Base-by-base conservation (phyloP, 1,140 invertebrate species). In the Drosophila quadrilineata region DNA sequence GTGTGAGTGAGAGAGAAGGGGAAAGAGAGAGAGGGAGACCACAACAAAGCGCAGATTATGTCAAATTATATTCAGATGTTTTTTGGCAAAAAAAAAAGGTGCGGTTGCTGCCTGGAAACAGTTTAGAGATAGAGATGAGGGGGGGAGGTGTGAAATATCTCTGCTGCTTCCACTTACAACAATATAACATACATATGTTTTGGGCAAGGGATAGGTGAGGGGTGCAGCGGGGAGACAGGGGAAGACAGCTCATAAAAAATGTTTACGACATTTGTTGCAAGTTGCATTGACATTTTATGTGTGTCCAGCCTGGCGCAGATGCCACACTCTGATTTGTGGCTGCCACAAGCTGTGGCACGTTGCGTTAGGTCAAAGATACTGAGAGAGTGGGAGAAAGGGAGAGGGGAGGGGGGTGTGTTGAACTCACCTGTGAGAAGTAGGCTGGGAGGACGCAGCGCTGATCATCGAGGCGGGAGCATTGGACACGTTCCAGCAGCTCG, bases 381-480 rank as follows among this genome's bases (percentile, higher is more conserved):
- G 21, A n/a, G 6, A 12, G 12, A 17, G 29, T 12, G 9, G 6
- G 8, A 3, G 14, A 40, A 1, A 24, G 19, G n/a, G n/a, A n/a
- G n/a, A n/a, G n/a, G n/a, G n/a, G n/a, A n/a, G n/a, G n/a, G n/a
- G n/a, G n/a, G n/a, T n/a, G n/a, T n/a, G n/a, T n/a, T n/a, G 3
- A 21, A 85, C 91, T 91, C 91, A 96, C 95, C 94, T 96, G 95
- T 87, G 93, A 93, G 89, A 96, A 96, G 90, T 96, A 96, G 9
- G 95, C 92, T 38, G 96, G 96, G 71, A 98, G 91, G 57, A 96
- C 95, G 90, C 97, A 98, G 90, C 97, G 93, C 91, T 98, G 97
- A 91, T 98, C 97, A 87, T 98, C 97, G 77, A 98, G 91, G 36
- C 97, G 92, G 53, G 95, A 96, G 91, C 96, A 95, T 91, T 98